Conservation (phyloP, 2,113 vertebrate genomes). For the Pluvialis apricaria region DNA sequence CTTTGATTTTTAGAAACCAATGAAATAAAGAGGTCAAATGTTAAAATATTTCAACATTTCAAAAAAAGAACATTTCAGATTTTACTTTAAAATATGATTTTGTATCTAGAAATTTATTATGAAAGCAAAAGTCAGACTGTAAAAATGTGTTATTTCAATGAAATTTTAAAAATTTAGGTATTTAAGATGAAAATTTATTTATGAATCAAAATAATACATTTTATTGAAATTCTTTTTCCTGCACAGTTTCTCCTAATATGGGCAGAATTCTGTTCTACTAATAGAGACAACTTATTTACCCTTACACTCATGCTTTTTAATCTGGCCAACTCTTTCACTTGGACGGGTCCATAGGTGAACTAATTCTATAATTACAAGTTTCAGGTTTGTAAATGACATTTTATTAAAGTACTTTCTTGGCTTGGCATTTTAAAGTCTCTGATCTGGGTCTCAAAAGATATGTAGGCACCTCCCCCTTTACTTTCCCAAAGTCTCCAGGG, state of each 20-base stretch:
- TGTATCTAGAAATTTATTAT: neutral
- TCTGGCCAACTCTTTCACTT: neutral
- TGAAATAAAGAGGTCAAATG: neutral
- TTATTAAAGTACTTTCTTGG: neutral
- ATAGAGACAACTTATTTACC: neutral
- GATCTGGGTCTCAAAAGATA: neutral
- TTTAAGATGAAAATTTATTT: neutral
- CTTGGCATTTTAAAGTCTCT: neutral
- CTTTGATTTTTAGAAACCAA: neutral
- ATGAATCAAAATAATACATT: neutral
- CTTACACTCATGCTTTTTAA: neutral
- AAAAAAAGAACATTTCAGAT: neutral
- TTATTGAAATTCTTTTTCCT: neutral
- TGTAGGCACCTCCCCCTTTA: neutral
- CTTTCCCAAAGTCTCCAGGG: neutral
- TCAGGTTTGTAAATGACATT: neutral
- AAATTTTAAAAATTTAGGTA: fast-evolving
- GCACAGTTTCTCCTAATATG: neutral
- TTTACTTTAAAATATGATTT: neutral
- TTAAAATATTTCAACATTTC: neutral
- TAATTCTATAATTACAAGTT: neutral
- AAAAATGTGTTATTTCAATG: neutral
- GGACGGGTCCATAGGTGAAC: neutral
- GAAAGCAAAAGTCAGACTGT: neutral
- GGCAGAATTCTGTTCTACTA: neutral